Evolutionary conservation across 2,888 invertebrate species (phyloP).

Genomic region (Chymomyza amoena): DNA sequence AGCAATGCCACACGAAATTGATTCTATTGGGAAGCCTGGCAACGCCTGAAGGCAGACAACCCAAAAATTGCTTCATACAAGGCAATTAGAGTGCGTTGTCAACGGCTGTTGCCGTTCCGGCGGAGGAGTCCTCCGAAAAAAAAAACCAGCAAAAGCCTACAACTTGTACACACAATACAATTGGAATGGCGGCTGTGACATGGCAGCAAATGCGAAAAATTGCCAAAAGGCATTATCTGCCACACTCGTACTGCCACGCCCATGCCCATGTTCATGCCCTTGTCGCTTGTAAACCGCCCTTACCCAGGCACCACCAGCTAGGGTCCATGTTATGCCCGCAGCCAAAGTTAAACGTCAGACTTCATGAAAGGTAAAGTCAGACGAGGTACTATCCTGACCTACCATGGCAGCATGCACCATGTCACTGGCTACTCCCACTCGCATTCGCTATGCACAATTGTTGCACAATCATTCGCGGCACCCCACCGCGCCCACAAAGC

Average conservation of each 20-base stretch:
- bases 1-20: background rate
- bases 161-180: conserved; percentile 14
- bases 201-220: conserved; percentile 55
- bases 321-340: background rate
- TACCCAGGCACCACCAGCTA: background rate
- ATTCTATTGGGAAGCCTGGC: background rate
- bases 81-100: conserved; percentile 56
- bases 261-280: background rate
- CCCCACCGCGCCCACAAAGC: background rate
- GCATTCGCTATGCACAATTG: conserved; percentile 46
- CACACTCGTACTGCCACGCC: conserved; percentile 12
- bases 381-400: conserved; percentile 19
- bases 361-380: conserved; percentile 30
- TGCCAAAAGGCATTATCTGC: conserved; percentile 46
- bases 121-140: background rate
- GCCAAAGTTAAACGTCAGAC: conserved; percentile 34
- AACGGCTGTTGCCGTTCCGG: conserved; percentile 2
- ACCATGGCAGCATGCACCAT: conserved; percentile 7
- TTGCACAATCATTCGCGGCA: conserved; percentile 38
- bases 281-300: background rate
- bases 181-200: conserved; percentile 45
- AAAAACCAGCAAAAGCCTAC: background rate
- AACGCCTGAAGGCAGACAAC: conserved; percentile 33
- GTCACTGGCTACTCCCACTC: conserved; percentile 10
- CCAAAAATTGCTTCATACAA: conserved; percentile 40